Percentiles rank a stretch among this genome's conserved stretches.
These are phyloP conservation scores for Ditylenchus weischeri DNA, from an alignment of 2,888 invertebrate genomes.

Conservation along the genomic window DNA sequence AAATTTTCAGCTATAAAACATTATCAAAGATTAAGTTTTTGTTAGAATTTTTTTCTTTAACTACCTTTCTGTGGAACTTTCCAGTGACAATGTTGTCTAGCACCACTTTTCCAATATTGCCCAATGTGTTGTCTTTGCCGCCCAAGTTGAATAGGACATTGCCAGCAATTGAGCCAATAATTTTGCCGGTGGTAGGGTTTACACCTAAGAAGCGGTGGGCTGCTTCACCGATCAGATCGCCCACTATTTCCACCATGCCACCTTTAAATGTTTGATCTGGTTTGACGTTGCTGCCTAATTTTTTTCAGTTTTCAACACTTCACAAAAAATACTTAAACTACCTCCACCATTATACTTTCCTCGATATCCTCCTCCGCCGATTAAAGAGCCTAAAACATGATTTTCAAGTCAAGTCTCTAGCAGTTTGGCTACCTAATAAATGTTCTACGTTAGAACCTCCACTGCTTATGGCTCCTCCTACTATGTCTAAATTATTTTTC, in stretches of 20 bases:
- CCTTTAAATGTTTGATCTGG: background rate
- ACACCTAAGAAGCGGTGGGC: conserved; percentile 56
- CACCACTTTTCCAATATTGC: conserved; percentile 53
- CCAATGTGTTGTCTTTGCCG: conserved; percentile 56
- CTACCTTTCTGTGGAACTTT: conserved; percentile 51
- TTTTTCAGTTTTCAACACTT: no score
- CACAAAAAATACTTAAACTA: background rate
- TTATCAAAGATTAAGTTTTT: no score
- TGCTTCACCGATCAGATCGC: conserved; percentile 53
- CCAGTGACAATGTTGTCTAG: conserved; percentile 55
- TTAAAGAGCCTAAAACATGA: background rate
- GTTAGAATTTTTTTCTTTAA: background rate
- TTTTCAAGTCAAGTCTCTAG: background rate
- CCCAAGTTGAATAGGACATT: conserved; percentile 56
- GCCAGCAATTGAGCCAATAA: conserved; percentile 55
- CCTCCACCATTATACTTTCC: conserved; percentile 10
- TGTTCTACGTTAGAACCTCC: background rate
- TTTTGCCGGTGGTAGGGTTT: conserved; percentile 50
- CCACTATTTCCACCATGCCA: conserved; percentile 39
- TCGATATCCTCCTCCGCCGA: background rate
- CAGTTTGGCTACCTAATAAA: background rate
- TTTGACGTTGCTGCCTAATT: background rate
- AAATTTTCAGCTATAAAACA: no score
- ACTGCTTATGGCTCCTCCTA: background rate
- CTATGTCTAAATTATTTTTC: background rate